These are phyloP conservation scores for Drymonia ruficornis DNA, from an alignment of 2,888 invertebrate genomes.

Conservation along the genomic window DNA sequence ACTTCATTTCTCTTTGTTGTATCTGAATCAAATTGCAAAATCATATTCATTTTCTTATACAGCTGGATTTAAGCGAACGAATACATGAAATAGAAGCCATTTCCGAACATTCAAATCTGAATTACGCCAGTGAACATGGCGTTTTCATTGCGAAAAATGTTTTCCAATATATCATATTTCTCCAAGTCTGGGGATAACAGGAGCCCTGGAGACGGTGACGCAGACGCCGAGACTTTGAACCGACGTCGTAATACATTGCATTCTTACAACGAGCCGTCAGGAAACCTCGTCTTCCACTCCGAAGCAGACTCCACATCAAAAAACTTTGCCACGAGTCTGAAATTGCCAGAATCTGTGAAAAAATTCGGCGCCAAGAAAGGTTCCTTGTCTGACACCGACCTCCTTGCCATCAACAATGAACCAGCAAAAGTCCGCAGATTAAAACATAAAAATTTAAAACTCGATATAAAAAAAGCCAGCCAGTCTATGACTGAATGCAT, in stretches of 20 bases:
- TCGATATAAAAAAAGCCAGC: slow-evolving; percentile 69
- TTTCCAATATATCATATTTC: slow-evolving; percentile 76
- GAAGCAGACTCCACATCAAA: slow-evolving; percentile 71
- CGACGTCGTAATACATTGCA: slow-evolving; percentile 28
- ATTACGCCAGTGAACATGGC: slow-evolving; percentile 57
- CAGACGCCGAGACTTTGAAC: slow-evolving; percentile 16
- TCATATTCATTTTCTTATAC: slow-evolving; percentile 14
- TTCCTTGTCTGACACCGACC: slow-evolving; percentile 71
- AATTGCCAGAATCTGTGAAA: slow-evolving; percentile 57
- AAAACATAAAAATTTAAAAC: slow-evolving; percentile 60
- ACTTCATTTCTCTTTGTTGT: slow-evolving; percentile 29
- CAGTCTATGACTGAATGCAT: slow-evolving; percentile 56
- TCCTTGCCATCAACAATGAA: slow-evolving; percentile 45
- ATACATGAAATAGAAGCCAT: slow-evolving; percentile 14
- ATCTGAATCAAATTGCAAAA: slow-evolving; percentile 8
- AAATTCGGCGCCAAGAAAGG: slow-evolving; percentile 59
- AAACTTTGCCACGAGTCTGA: slow-evolving; percentile 48
- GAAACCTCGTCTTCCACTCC: slow-evolving; percentile 50
- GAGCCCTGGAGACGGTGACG: slow-evolving; percentile 14
- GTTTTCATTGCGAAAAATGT: slow-evolving; percentile 75
- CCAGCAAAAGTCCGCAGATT: slow-evolving; percentile 41
- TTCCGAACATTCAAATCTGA: slow-evolving; percentile 10
- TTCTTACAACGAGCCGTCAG: slow-evolving; percentile 28
- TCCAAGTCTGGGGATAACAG: slow-evolving; percentile 59
- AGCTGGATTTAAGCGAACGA: slow-evolving; percentile 6